phyloP scores from a whole-genome alignment of 2,113 vertebrate genomes.

The Nesogale talazaci region DNA sequence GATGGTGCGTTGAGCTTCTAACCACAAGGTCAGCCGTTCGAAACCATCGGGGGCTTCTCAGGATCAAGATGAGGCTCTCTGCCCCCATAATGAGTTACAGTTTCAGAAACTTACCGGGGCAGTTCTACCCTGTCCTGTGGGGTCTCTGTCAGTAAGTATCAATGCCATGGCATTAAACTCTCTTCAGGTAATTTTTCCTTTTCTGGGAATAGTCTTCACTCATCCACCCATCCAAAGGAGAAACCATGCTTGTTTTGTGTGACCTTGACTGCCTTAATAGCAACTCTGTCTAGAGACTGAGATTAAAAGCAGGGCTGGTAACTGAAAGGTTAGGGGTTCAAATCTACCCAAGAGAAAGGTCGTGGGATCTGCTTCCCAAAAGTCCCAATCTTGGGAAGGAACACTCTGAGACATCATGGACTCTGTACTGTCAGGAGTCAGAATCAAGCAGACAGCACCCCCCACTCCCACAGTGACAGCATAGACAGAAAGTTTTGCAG shows the following conservation, averaged over 20 bases:
- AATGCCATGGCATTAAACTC: too few species aligned
- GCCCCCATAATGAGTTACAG: too few species aligned
- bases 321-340: not conserved
- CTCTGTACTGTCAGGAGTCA: not conserved
- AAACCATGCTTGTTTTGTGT: not conserved
- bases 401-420: not conserved
- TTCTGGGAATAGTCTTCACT: not conserved
- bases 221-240: not conserved
- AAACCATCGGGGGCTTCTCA: too few species aligned
- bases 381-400: not conserved
- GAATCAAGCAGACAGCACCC: not conserved
- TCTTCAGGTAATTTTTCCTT: not conserved
- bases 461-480: not conserved
- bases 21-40: too few species aligned
- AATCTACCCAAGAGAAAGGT: not conserved
- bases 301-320: not conserved
- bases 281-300: not conserved
- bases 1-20: too few species aligned
- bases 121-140: too few species aligned
- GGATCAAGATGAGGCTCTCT: too few species aligned
- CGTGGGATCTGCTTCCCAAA: not conserved
- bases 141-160: too few species aligned
- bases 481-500: not conserved
- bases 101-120: too few species aligned
- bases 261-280: not conserved